These are phyloP conservation scores for Anoura caudifer DNA, from an alignment of 2,113 vertebrate species.

Conservation along the genomic window DNA sequence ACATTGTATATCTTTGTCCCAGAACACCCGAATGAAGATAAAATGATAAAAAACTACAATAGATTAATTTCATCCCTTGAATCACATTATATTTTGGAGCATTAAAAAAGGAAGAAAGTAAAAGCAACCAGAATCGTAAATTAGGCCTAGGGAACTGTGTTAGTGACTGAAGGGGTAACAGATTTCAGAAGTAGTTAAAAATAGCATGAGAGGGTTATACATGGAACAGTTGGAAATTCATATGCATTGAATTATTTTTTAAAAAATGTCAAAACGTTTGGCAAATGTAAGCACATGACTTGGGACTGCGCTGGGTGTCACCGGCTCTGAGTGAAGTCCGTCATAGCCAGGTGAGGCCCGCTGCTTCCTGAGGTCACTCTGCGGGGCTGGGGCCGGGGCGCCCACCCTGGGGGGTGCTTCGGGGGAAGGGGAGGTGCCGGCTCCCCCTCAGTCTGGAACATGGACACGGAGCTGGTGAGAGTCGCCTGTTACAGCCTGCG, in stretches of 20 bases:
- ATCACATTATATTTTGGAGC: constrained; percentile 77
- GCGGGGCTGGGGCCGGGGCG: constrained; percentile 61
- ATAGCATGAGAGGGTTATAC: constrained; percentile 72
- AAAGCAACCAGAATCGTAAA: constrained; percentile 64
- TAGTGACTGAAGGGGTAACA: constrained; percentile 77
- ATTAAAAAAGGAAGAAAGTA: constrained; percentile 67
- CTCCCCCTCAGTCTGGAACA: constrained; percentile 65
- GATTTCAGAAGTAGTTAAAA: constrained; percentile 71
- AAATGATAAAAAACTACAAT: constrained; percentile 75
- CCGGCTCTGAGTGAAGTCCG: constrained; percentile 71
- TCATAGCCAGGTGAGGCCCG: constrained; percentile 65
- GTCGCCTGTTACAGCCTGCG: constrained; percentile 55
- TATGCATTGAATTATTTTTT: constrained; percentile 47
- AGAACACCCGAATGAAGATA: constrained; percentile 75
- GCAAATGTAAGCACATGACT: constrained; percentile 80
- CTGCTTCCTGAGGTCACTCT: constrained; percentile 75
- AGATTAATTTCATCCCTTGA: constrained; percentile 79
- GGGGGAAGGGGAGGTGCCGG: neutral
- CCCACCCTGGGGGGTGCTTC: neutral
- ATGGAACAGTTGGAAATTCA: constrained; percentile 78
- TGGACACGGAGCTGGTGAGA: constrained; percentile 77
- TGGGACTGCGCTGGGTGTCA: constrained; percentile 74
- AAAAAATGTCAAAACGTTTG: constrained; percentile 81
- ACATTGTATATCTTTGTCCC: constrained; percentile 66
- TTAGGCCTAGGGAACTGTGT: constrained; percentile 69